Conservation (phyloP, 1,140 invertebrate species). For the Hyles vespertilio region DNA sequence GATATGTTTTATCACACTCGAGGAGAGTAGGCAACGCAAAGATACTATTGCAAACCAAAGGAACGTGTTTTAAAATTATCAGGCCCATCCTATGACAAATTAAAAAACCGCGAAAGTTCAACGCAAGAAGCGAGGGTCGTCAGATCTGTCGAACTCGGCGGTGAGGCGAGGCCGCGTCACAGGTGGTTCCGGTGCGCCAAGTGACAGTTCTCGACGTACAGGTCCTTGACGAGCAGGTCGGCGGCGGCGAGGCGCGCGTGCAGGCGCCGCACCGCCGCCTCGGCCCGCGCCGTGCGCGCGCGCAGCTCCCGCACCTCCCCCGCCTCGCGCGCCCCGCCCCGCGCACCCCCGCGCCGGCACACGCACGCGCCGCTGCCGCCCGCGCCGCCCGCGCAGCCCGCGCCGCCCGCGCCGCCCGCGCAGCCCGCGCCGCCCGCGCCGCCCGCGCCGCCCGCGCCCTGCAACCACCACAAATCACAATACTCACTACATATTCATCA, state of each 20-base stretch:
- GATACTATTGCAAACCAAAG: no score
- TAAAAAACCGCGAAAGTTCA: no score
- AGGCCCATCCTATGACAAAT: no score
- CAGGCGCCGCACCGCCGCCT: slow-evolving; percentile 69
- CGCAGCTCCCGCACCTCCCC: slow-evolving; percentile 28
- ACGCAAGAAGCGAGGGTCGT: no score
- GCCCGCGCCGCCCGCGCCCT: no score
- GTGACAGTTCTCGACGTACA: slow-evolving; percentile 88
- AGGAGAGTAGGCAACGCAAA: no score
- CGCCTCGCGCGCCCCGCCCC: slow-evolving; percentile 21
- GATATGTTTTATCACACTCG: no score
- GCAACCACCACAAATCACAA: no score
- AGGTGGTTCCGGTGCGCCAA: slow-evolving; percentile 67
- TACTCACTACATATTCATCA: no score
- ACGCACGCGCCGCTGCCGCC: slow-evolving; percentile 1
- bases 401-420: slow-evolving; percentile 11
- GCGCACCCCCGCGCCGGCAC: slow-evolving; percentile 14
- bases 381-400: slow-evolving; percentile 9
- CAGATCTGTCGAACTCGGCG: no score
- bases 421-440: slow-evolving; percentile 15
- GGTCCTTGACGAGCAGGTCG: slow-evolving; percentile 85
- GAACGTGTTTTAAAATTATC: no score
- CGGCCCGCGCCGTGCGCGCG: slow-evolving; percentile 29
- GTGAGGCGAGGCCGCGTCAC: slow-evolving; percentile 21
- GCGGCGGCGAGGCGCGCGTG: slow-evolving; percentile 81